Evolutionary conservation across 2,888 invertebrate genomes (phyloP).

Genomic region (Laothoe populi): DNA sequence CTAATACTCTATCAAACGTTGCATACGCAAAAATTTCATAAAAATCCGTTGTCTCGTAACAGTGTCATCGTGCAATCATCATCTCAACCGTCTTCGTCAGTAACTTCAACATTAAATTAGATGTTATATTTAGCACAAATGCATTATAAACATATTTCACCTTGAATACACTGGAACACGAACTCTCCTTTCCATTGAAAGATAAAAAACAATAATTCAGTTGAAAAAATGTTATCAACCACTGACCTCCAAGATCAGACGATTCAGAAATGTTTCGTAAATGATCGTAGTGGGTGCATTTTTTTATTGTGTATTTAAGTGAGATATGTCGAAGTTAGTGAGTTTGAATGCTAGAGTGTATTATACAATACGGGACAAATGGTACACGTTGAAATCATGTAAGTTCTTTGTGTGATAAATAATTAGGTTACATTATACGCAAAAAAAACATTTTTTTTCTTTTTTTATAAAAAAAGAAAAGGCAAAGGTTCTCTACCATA

Average conservation of each 20-base stretch:
- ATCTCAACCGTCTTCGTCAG: not conserved
- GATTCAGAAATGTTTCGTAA: slow-evolving; percentile 12
- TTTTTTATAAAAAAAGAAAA: too few relatives aligned
- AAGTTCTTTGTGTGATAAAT: slow-evolving; percentile 46
- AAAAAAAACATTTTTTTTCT: too few relatives aligned
- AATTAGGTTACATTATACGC: not conserved
- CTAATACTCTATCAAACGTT: too few relatives aligned
- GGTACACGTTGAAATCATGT: slow-evolving; percentile 73
- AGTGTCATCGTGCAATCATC: not conserved
- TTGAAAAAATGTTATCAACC: slow-evolving; percentile 5
- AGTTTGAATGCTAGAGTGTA: slow-evolving; percentile 52
- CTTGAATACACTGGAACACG: slow-evolving; percentile 5
- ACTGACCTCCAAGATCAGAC: slow-evolving; percentile 2
- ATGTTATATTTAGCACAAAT: not conserved
- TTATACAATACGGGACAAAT: slow-evolving; percentile 60
- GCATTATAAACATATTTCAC: not conserved
- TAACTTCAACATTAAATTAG: not conserved
- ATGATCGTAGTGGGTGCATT: not conserved
- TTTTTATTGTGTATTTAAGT: slow-evolving; percentile 30
- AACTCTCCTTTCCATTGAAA: slow-evolving; percentile 1
- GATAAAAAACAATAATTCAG: not conserved
- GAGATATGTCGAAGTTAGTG: slow-evolving; percentile 64
- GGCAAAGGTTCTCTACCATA: too few relatives aligned
- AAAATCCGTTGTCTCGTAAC: not conserved
- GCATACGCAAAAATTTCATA: too few relatives aligned